These are phyloP conservation scores for Paedocypris sp. DNA, from an alignment of 2,113 vertebrate genomes.

Conservation along the genomic window DNA sequence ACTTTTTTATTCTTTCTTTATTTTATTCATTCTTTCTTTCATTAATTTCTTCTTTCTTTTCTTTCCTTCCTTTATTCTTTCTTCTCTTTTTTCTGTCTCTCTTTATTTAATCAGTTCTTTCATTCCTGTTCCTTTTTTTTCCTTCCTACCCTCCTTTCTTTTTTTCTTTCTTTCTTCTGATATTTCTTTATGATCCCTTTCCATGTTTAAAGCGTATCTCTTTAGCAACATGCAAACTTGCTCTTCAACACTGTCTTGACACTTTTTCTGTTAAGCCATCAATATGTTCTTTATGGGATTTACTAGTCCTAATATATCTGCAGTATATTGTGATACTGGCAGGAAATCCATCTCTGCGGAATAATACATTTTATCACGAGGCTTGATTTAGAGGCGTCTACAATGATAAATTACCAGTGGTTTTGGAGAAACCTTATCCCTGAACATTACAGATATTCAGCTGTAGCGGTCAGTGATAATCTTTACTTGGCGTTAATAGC, in stretches of 20 bases:
- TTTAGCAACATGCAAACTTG: no score
- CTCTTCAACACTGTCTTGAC: no score
- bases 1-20: no score
- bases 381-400: background rate
- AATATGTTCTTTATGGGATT: background rate
- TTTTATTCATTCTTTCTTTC: slow-evolving; percentile 23
- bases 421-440: background rate
- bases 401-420: background rate
- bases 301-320: background rate
- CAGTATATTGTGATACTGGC: background rate
- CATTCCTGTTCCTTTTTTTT: no score
- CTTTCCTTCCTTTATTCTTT: slow-evolving; percentile 13
- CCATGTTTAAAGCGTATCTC: no score
- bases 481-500: background rate
- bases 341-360: background rate
- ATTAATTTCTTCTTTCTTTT: background rate
- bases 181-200: no score
- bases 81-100: background rate
- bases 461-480: background rate
- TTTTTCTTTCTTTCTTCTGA: slow-evolving; percentile 38
- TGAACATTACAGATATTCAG: background rate
- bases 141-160: background rate
- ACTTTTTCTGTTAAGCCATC: no score
- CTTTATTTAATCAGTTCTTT: no score
- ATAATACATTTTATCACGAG: background rate